Evolutionary conservation across 2,797 vertebrate species (phyloP).

Genomic region (Siniperca undulata): DNA sequence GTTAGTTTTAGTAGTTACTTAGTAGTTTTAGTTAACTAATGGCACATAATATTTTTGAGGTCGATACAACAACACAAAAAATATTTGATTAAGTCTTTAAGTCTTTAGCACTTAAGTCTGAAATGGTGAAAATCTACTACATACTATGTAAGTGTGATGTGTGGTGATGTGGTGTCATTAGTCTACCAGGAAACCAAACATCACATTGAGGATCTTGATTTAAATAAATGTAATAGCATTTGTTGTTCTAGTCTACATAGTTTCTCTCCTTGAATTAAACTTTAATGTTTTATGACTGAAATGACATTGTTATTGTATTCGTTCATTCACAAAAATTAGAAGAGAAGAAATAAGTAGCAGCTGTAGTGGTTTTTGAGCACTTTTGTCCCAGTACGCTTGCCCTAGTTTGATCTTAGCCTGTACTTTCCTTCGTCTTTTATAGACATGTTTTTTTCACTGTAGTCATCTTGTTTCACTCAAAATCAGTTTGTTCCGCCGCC

Average conservation of each 20-base stretch:
- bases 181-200: not conserved
- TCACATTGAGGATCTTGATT: not conserved
- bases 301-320: not conserved
- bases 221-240: not conserved
- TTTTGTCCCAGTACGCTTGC: slow-evolving; percentile 60
- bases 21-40: not conserved
- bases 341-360: accelerated
- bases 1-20: not conserved
- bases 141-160: too few relatives aligned
- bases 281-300: not conserved
- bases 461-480: not conserved
- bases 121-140: not conserved
- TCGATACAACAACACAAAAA: too few relatives aligned
- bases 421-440: accelerated
- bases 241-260: not conserved
- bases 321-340: not conserved
- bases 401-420: slow-evolving; percentile 21
- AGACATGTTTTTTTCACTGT: not conserved
- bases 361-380: not conserved
- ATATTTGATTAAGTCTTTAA: too few relatives aligned
- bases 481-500: accelerated
- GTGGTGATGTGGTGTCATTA: too few relatives aligned
- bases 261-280: not conserved
- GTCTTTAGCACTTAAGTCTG: too few relatives aligned
- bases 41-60: not conserved